Conservation (phyloP, 2,797 vertebrate genomes). For the Emydoidea blandingii region DNA sequence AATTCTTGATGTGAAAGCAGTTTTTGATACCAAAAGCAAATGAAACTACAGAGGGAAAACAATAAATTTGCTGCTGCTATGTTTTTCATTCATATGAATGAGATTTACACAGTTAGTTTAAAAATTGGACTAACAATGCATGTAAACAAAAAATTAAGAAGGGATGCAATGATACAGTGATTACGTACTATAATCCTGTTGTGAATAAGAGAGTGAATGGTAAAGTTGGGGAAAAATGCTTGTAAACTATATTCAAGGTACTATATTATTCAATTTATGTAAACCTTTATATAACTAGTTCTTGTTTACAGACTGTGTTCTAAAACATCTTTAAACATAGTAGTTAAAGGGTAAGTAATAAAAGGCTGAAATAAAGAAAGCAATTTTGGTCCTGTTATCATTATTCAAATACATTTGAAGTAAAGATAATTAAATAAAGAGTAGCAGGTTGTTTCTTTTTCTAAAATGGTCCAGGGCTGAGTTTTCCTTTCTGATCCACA, state of each 20-base stretch:
- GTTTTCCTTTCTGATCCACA: not conserved
- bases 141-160: slow-evolving; percentile 30
- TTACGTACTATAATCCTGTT: slow-evolving; percentile 42
- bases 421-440: not conserved
- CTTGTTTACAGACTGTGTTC: not conserved
- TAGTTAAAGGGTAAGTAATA: not conserved
- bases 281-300: not conserved
- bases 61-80: not conserved
- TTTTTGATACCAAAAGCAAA: slow-evolving; percentile 33
- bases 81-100: slow-evolving; percentile 9
- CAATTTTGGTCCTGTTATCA: not conserved
- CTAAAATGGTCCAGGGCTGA: not conserved
- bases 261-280: not conserved
- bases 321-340: not conserved
- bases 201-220: not conserved
- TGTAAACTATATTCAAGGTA: not conserved
- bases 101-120: not conserved
- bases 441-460: not conserved
- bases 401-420: slow-evolving; percentile 1
- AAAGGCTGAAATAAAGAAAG: not conserved
- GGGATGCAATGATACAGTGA: not conserved
- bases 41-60: not conserved
- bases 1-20: not conserved
- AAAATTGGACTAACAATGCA: not conserved
- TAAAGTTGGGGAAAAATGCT: not conserved